Base-by-base conservation (phyloP, 2,888 invertebrate genomes). In the Metopia argyrocephala region DNA sequence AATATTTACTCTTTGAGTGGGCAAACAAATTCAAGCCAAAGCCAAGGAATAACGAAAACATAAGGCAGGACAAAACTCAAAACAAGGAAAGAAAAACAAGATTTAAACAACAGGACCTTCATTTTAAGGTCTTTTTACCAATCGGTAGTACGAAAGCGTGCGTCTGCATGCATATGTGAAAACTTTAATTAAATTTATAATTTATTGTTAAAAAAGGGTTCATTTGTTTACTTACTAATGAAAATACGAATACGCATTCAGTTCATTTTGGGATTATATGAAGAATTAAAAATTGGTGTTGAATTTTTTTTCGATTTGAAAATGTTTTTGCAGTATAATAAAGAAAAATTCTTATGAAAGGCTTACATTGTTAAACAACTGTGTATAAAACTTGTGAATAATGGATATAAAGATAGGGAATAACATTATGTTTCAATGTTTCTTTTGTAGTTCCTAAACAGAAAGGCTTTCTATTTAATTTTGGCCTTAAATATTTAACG, bases 21-120 rank as follows among this genome's bases (percentile, higher is more conserved):
- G 38, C 48, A 65, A 31, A 74, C 15, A 38, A 38, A 38, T 15
- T 12, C 1, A 38, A 38, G 38, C 38, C 38, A 12, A 38, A 38
- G 38, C 38, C 38, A 38, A 38, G 9, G 38, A 12, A 54, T 15
- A 31, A 12, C 18, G 18, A 28, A 28, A n/a, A 18, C 28, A 7
- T 28, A 57, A 57, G 57, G 57, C 28, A 57, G n/a, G 27, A 12
- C 54, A 54, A 15, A 21, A 54, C 9, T 38, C 38, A 38, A 38
- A 9, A 38, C 7, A 31, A 9, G n/a, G n/a, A n/a, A n/a, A n/a
- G n/a, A n/a, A n/a, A n/a, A n/a, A n/a, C n/a, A n/a, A n/a, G n/a
- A n/a, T n/a, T n/a, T n/a, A n/a, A 38, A 15, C 38, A 57, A 56
- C 9, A 61, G 20, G 25, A 70, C 57, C 23, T 57, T 38, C 38